Evolutionary conservation across 2,797 vertebrate species (phyloP), one percentile per base, ranked within the genome.

Genomic region (Loris lydekkerianus): DNA sequence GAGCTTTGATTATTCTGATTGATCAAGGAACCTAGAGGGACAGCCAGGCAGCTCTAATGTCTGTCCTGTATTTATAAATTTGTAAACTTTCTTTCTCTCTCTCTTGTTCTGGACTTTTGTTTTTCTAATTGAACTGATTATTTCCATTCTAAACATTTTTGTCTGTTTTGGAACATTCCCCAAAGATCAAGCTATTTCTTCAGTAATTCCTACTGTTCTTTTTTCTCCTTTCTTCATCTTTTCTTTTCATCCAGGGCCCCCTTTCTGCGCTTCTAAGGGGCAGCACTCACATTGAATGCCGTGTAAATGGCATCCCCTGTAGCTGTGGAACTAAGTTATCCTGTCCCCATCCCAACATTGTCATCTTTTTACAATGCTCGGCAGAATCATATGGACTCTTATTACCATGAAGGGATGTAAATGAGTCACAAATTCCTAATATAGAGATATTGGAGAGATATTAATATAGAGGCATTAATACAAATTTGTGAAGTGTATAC

Each of bases 401-500:
- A 80, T 23, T 67, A 76, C 7, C 2, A 5, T 75, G 40, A 84
- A 11, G 87, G 65, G 78, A 67, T 67, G 9, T 56, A 65, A 83
- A 86, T 4, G 13, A 81, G 15, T 21, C 2, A 56, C 18, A 73
- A 88, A 82, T 85, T 56, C 23, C 29, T 73, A 78, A 46, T 37
- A 18, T 10, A 60, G 23, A 92, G 9, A 43, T 91, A 37, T 20
- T 70, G 20, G 53, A 91, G 40, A 77, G 5, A 93, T 17, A 83
- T 7, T 53, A 61, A 76, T 63, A 56, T 58, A 60, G 0, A 78
- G 14, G 23, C 25, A 81, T 76, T 84, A 61, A 82, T 85, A 25
- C 83, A 75, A 83, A 70, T 94, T 95, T 90, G 40, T 93, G 58
- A 94, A 11, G 1, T 83, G 3, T 7, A 34, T 31, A 72, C 17